Evolutionary conservation across 2,797 vertebrate genomes (phyloP).

Genomic region (Columba guinea): DNA sequence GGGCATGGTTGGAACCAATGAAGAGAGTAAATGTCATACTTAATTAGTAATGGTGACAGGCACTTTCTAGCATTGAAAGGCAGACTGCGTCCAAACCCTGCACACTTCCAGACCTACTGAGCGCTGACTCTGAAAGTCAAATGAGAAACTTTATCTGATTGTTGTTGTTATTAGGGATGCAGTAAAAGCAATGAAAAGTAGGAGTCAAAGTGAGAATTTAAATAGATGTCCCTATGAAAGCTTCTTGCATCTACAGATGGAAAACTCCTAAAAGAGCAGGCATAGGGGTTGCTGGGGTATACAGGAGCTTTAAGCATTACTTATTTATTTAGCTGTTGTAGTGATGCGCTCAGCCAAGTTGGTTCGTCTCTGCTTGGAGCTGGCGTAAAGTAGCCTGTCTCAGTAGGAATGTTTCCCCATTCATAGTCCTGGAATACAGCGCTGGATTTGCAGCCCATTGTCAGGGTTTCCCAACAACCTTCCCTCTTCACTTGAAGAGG

Average conservation of each 20-base stretch:
- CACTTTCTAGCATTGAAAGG: background rate
- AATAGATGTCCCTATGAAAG: background rate
- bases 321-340: background rate
- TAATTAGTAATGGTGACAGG: background rate
- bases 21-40: background rate
- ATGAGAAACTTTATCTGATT: background rate
- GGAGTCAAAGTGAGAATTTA: background rate
- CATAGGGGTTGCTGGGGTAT: background rate
- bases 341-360: background rate
- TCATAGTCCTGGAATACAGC: background rate
- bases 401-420: background rate
- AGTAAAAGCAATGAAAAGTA: background rate
- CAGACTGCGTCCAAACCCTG: background rate
- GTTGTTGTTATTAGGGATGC: background rate
- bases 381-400: background rate
- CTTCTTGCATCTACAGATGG: background rate
- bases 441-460: background rate
- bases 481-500: background rate
- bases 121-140: background rate
- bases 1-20: background rate
- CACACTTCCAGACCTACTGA: background rate
- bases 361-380: background rate
- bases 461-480: background rate
- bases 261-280: background rate
- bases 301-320: background rate